Evolutionary conservation across 2,113 vertebrate genomes (phyloP), one percentile per base, ranked within the genome.

Genomic region (Melanostigma gelatinosum): DNA sequence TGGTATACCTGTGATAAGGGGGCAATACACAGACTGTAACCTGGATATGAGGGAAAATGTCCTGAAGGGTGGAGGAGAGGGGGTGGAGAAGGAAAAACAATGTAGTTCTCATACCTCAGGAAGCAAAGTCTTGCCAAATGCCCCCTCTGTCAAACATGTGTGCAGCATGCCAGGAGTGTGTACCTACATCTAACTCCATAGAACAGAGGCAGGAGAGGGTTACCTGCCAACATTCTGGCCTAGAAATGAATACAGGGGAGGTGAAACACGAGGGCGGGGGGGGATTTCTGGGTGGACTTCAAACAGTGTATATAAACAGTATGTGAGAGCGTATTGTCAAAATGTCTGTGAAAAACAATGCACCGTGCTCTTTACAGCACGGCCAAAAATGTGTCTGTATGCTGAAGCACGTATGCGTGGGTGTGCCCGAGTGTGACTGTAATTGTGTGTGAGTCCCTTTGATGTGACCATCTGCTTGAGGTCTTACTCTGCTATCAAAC

Each of bases 221-320:
- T 73, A 92, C 84, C 79, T 88, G 82, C 84, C 81, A 85, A 89
- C 77, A 92, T 40, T 82, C 68, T 91, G 89, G 89, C 87, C 90
- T 76, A 91, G 80, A 93, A 89, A 88, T 68, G 42, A 69, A 90
- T 86, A 80, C 75, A 68, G 62, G 50, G 75, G 62, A 64, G 79
- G 76, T 58, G 74, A 81, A 87, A 64, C 74, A 80, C 4, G 9
- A 66, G 69, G 67, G 78, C 1, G 15, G 42, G 42, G 36, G 50
- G 12, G 16, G 32, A 4, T 3, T 55, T 77, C 57, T 85, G 82
- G 66, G 44, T 77, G 69, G 84, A 87, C 88, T 89, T 93, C 85
- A 89, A 87, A 90, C 74, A 29, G 9, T 16, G 71, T 29, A 87
- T 78, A 60, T 80, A 88, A 88, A 87, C 83, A 85, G 22, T 29